These are phyloP conservation scores for Halyomorpha halys DNA, from an alignment of 1,140 invertebrate species.

Conservation along the genomic window DNA sequence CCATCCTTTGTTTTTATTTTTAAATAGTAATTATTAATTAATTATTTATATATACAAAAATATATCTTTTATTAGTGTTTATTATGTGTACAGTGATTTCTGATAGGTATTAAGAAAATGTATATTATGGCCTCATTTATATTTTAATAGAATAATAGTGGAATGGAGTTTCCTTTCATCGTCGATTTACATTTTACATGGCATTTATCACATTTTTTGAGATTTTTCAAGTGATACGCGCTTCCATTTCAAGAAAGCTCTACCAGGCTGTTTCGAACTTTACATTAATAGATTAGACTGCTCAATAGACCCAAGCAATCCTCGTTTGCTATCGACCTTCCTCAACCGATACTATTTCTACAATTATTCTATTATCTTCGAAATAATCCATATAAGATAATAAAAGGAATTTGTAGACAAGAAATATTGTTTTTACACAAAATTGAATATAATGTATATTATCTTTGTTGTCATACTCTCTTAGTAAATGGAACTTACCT, in stretches of 20 bases:
- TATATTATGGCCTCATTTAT: constrained; percentile 22
- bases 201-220: background rate
- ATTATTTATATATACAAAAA: constrained; percentile 10
- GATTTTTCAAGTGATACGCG: constrained; percentile 13
- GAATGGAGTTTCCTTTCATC: too few relatives aligned
- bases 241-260: constrained; percentile 11
- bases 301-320: constrained; percentile 9
- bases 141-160: constrained; percentile 12
- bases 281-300: constrained; percentile 13
- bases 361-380: background rate
- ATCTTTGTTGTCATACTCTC: constrained; percentile 29
- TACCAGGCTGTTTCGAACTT: constrained; percentile 3
- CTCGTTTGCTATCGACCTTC: background rate
- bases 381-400: background rate
- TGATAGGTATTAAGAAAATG: constrained; percentile 17
- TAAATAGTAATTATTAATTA: constrained; percentile 13
- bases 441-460: constrained; percentile 16
- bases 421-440: constrained; percentile 16
- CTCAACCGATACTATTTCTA: background rate
- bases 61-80: constrained; percentile 17
- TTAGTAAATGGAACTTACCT: constrained; percentile 28
- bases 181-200: too few relatives aligned
- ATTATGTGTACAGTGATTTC: constrained; percentile 15
- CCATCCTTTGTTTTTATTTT: constrained; percentile 8
- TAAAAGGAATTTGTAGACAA: constrained; percentile 11